Evolutionary conservation across 2,113 vertebrate species (phyloP), one percentile per base, ranked within the genome.

Genomic region (Serranochromis macrocephalus): DNA sequence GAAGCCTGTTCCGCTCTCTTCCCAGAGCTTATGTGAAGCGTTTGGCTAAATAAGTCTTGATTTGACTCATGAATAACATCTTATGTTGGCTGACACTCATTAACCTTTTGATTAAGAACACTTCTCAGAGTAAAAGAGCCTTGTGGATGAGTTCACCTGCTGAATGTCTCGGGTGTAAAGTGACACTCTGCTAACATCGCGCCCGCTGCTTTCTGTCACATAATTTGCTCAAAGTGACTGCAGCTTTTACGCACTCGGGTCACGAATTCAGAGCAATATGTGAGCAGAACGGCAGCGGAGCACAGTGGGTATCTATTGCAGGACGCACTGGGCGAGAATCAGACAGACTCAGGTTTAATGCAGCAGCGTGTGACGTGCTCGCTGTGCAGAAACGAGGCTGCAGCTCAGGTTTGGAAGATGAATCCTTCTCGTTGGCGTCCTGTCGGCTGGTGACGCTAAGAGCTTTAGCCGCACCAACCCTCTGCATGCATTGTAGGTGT

Each of bases 1-100:
- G 24, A 49, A 31, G 9, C 42, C 42, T 4, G 16, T 19, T 31
- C 1, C 3, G 0, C 40, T 6, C 40, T 47, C 40, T 5, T 75
- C 42, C 24, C 40, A 45, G 21, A 45, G 21, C 1, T 8, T 49
- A 12, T 49, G 24, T 10, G 45, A 31, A 19, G 26, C 42, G 2
- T 49, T 49, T 12, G 7, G 24, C 26, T 49, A 49, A 75, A 49
- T 31, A n/a, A 78, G 26, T 75, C 42, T 75, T 75, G 71, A 49
- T 14, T 21, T 40, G 19, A 21, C 36, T 42, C 36, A 24, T 71
- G 38, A 71, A 42, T 71, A 71, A 40, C 12, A 16, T 42, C 66
- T 40, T 2, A 71, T 2, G 7, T 45, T 71, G 36, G 66, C 21
- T 31, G 42, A 7, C 71, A 75, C 71, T 75, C 14, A 75, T 19